Evolutionary conservation across 2,888 invertebrate species (phyloP).

Genomic region (Acanthacorydalis orientalis): DNA sequence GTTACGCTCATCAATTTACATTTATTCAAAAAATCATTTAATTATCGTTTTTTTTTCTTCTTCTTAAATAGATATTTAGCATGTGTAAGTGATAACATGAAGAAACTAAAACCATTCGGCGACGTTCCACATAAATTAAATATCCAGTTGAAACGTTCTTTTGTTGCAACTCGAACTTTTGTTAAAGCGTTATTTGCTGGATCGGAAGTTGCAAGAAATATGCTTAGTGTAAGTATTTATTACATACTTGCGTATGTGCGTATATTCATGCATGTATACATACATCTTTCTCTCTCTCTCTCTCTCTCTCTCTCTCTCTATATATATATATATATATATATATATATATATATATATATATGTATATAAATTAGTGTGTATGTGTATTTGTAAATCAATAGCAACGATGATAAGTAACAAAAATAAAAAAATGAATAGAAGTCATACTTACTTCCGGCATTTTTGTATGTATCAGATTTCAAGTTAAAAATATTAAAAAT

Average conservation of each 20-base stretch:
- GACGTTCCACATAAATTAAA: constrained; percentile 86
- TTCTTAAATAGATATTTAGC: constrained; percentile 51
- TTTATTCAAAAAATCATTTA: background rate
- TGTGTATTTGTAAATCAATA: too few species aligned
- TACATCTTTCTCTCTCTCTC: too few species aligned
- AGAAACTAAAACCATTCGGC: constrained; percentile 84
- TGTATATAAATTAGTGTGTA: too few species aligned
- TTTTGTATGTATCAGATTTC: too few species aligned
- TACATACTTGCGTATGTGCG: background rate
- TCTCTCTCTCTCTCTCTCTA: too few species aligned
- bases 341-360: too few species aligned
- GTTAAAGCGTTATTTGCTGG: constrained; percentile 76
- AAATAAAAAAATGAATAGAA: too few species aligned
- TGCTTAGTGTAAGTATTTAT: constrained; percentile 46
- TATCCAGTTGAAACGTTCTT: constrained; percentile 76
- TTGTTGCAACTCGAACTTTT: constrained; percentile 88
- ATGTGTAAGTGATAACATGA: constrained; percentile 85
- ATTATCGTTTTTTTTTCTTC: background rate
- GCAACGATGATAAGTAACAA: too few species aligned
- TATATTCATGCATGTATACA: too few species aligned
- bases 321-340: too few species aligned
- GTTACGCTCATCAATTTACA: constrained; percentile 17
- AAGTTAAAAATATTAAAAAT: too few species aligned
- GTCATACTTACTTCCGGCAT: too few species aligned
- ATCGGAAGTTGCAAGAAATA: constrained; percentile 60